Evolutionary conservation across 2,113 vertebrate species (phyloP), one percentile per base, ranked within the genome.

Genomic region (Chloropsis cyanopogon): DNA sequence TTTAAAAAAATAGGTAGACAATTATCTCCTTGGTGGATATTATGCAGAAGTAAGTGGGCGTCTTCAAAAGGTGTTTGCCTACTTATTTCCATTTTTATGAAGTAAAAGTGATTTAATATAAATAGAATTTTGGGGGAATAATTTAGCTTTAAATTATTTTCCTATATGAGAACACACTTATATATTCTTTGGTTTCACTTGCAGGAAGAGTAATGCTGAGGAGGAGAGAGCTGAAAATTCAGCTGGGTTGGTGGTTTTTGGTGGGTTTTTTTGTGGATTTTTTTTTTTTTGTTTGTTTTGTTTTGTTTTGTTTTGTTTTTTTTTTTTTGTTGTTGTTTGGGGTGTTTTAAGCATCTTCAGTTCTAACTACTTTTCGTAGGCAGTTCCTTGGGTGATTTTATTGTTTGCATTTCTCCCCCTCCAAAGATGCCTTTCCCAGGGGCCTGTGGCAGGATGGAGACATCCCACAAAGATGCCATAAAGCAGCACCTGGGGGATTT

Each of bases 321-420:
- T 31, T 44, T 70, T 33, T 44, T 42, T 59, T 31, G 8, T 69
- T 75, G 8, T 65, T 39, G 39, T 28, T 28, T 41, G 41, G 5
- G 2, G 2, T 22, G 5, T 56, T 29, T 53, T 63, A 39, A 9
- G 3, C 13, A 6, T 29, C 3, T 39, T 59, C 16, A 2, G 2
- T 41, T 86, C 7, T 42, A 33, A 21, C 39, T 59, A 0, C 17
- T 79, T 54, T 37, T 35, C 60, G 14, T 28, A 46, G 57, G 26
- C 21, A 17, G 18, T 21, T 79, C 16, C 35, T 75, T 60, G 29
- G 60, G 8, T 61, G 31, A 47, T 78, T 80, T 23, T 46, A 14
- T 26, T 31, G 12, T 14, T 76, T 90, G 12, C 41, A 8, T 39
- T 54, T 28, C 31, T 33, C 8, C 21, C 10, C 2, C 23, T 33